These are phyloP conservation scores for Dorcus parallelipipedus DNA, from an alignment of 2,888 invertebrate genomes.

Conservation along the genomic window DNA sequence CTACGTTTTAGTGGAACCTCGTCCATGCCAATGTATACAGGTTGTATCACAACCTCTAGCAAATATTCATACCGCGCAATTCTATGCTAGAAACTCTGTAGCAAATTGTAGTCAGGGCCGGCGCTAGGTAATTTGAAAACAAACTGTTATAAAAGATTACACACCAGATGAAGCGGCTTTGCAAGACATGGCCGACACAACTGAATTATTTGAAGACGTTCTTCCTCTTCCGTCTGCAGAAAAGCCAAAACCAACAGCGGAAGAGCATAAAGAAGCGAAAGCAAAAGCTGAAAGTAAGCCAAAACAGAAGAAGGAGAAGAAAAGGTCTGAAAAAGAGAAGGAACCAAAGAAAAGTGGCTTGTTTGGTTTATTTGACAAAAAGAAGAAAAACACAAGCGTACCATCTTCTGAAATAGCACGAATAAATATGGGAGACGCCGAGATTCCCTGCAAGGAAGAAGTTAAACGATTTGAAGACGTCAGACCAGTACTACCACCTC, in stretches of 20 bases:
- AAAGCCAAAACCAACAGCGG: neutral
- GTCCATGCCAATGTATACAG: no score
- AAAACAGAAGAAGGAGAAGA: slow-evolving; percentile 14
- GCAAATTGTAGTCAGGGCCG: no score
- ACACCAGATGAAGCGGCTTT: no score
- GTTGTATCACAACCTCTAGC: no score
- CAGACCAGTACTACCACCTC: slow-evolving; percentile 3
- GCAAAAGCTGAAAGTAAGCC: slow-evolving; percentile 15
- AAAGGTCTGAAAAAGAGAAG: slow-evolving; percentile 20
- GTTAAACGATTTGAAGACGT: slow-evolving; percentile 21
- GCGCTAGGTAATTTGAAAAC: neutral
- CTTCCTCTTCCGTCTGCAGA: neutral
- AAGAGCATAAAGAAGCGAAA: slow-evolving; percentile 1
- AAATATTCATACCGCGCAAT: no score
- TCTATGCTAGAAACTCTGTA: no score
- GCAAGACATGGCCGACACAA: slow-evolving; percentile 6
- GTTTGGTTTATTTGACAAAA: slow-evolving; percentile 23
- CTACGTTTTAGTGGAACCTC: no score
- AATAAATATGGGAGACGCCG: no score
- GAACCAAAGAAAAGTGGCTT: slow-evolving; percentile 16
- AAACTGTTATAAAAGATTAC: neutral
- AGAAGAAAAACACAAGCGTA: slow-evolving; percentile 17
- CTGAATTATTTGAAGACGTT: slow-evolving; percentile 6
- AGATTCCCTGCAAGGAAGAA: no score
- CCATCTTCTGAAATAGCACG: neutral